A percentile compares a stretch with the other conserved stretches of the same genome.
Conservation (phyloP, 2,113 vertebrate species). For the Phaethon lepturus region DNA sequence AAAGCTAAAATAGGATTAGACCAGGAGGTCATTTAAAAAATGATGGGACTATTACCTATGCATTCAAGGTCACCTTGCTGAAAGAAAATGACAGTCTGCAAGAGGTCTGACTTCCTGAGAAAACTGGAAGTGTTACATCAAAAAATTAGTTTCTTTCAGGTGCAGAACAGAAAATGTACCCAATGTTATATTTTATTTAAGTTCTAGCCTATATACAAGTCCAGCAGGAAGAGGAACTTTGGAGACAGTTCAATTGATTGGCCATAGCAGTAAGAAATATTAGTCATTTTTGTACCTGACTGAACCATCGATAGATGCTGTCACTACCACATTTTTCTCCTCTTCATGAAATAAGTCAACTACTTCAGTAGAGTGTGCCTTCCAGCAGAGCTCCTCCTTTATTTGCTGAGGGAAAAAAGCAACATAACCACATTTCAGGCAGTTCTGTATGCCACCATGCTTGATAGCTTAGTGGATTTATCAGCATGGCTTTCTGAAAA, state of each 20-base stretch:
- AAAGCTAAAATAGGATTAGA: background rate
- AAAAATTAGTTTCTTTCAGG: background rate
- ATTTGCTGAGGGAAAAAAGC: constrained; percentile 52
- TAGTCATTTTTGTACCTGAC: constrained; percentile 66
- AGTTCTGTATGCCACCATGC: background rate
- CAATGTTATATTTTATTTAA: background rate
- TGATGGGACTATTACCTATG: background rate
- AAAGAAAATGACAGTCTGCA: background rate
- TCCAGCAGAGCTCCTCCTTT: constrained; percentile 74
- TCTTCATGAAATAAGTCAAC: constrained; percentile 65
- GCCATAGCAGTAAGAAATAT: background rate
- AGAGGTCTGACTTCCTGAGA: background rate
- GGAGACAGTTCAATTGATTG: background rate
- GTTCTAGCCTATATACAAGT: background rate
- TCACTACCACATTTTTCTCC: constrained; percentile 70
- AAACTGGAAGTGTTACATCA: background rate
- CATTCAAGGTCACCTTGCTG: background rate
- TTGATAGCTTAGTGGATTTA: background rate
- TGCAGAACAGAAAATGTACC: background rate
- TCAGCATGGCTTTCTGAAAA: background rate
- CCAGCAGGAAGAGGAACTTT: background rate
- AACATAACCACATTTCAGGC: background rate
- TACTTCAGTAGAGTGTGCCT: constrained; percentile 70
- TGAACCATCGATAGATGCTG: constrained; percentile 73
- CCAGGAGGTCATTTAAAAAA: background rate